Evolutionary conservation across 2,113 vertebrate genomes (phyloP).

Genomic region (Corvus hawaiiensis): DNA sequence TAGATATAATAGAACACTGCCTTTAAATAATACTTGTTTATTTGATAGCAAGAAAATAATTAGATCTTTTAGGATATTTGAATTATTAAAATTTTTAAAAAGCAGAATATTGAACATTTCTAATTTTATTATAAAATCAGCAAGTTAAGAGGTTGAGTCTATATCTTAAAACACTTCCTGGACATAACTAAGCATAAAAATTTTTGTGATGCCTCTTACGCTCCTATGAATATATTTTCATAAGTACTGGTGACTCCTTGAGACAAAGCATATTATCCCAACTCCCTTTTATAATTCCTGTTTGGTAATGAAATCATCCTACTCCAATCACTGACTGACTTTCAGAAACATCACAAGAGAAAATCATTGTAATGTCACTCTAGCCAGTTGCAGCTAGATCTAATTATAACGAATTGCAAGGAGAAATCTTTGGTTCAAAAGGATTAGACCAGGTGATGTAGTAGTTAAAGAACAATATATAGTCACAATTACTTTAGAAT

Average conservation of each 20-base stretch:
- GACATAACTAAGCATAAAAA: not conserved
- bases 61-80: not conserved
- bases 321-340: not conserved
- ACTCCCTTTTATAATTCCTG: not conserved
- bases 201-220: not conserved
- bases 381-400: not conserved
- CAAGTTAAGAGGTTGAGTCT: not conserved
- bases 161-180: not conserved
- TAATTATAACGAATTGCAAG: not conserved
- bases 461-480: not conserved
- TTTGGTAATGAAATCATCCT: not conserved
- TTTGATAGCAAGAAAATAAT: not conserved
- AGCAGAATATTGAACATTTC: not conserved
- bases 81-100: not conserved
- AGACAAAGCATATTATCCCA: not conserved
- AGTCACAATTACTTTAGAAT: not conserved
- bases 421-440: not conserved
- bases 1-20: not conserved
- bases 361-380: not conserved
- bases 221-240: not conserved
- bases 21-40: not conserved
- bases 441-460: not conserved
- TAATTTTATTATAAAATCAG: not conserved
- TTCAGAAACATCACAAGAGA: not conserved
- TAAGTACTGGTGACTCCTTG: not conserved